Conservation (phyloP, 1,140 invertebrate species). For the Cardiocondyla obscurior region DNA sequence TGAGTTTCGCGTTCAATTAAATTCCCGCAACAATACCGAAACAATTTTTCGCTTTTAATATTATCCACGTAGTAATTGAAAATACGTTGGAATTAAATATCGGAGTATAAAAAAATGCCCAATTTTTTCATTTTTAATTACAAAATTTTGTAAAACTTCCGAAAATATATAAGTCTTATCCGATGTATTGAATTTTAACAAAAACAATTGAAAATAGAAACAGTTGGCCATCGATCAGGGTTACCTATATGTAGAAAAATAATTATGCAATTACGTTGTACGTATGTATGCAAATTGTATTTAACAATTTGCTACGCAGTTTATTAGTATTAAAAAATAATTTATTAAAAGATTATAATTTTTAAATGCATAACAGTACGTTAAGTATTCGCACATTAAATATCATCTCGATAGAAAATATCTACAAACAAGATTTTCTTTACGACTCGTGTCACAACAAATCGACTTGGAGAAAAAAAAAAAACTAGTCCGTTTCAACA, state of each 20-base stretch:
- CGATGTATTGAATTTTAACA: background rate
- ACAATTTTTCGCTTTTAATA: background rate
- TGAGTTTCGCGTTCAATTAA: slow-evolving; percentile 27
- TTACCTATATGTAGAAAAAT: background rate
- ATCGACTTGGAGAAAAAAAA: background rate
- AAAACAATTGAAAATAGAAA: background rate
- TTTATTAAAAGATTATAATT: background rate
- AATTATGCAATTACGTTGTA: background rate
- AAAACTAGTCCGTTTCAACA: background rate
- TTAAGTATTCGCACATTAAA: background rate
- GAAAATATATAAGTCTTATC: background rate
- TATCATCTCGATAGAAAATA: background rate
- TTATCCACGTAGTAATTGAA: background rate
- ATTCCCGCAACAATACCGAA: background rate
- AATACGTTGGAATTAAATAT: slow-evolving; percentile 16
- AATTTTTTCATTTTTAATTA: slow-evolving; percentile 2
- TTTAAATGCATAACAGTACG: background rate
- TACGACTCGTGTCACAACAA: background rate
- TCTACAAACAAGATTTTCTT: background rate
- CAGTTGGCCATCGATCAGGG: background rate
- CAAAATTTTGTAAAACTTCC: background rate
- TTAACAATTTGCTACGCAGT: background rate
- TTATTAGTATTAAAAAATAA: background rate
- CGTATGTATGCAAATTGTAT: background rate
- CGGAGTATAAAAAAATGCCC: background rate